A percentile compares a stretch with the other conserved stretches of the same genome.
phyloP scores from a whole-genome alignment of 2,797 vertebrate species.

The Acrossocheilus fasciatus region DNA sequence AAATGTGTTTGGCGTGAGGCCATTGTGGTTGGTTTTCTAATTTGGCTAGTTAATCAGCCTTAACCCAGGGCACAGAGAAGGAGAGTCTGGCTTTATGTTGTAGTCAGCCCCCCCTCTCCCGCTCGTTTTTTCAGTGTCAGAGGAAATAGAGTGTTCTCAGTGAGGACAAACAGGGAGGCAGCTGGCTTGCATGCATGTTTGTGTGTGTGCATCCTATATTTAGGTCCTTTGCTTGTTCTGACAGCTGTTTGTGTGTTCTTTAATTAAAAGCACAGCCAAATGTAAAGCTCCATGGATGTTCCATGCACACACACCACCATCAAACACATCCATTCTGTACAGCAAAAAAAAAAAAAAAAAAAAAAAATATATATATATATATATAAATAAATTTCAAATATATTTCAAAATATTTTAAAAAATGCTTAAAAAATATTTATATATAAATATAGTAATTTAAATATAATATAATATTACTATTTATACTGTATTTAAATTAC shows the following conservation, averaged over 20 bases:
- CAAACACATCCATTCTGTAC: too few species aligned
- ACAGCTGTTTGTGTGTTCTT: slow-evolving; percentile 75
- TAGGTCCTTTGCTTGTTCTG: slow-evolving; percentile 75
- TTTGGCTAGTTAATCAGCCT: slow-evolving; percentile 58
- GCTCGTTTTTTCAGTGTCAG: slow-evolving; percentile 9
- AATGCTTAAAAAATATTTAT: too few species aligned
- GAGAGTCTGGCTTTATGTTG: slow-evolving; percentile 33
- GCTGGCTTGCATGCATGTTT: slow-evolving; percentile 76
- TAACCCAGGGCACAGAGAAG: slow-evolving; percentile 49
- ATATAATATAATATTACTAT: too few species aligned
- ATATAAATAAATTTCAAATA: too few species aligned
- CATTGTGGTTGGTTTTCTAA: slow-evolving; percentile 54
- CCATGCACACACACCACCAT: not conserved
- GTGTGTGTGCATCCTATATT: slow-evolving; percentile 74
- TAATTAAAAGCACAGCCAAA: slow-evolving; percentile 38
- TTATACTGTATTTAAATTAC: too few species aligned
- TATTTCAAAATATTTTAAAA: too few species aligned
- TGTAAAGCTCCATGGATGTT: not conserved
- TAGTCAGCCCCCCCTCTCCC: slow-evolving; percentile 2
- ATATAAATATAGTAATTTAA: too few species aligned
- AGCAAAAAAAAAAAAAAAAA: too few species aligned
- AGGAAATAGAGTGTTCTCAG: slow-evolving; percentile 65
- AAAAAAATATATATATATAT: too few species aligned
- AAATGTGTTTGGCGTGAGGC: slow-evolving; percentile 51
- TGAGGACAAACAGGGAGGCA: slow-evolving; percentile 73